Evolutionary conservation across 1,140 invertebrate genomes (phyloP).

Genomic region (Zaprionus davidi): DNA sequence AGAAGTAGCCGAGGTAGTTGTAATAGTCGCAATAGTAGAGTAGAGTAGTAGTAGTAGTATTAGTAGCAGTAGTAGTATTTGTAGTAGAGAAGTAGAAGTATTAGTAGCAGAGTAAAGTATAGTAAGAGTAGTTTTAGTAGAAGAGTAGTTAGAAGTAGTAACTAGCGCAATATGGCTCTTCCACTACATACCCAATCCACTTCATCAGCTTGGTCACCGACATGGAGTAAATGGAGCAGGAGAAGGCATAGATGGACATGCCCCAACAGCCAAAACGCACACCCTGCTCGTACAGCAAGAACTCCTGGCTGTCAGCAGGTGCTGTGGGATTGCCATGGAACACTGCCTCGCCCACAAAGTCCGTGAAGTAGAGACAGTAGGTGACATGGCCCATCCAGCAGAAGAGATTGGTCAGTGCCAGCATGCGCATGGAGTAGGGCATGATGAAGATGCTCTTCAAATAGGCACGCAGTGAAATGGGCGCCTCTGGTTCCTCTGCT

Average conservation of each 20-base stretch:
- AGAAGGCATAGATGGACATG: constrained; percentile 93
- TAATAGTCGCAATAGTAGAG: too few species aligned
- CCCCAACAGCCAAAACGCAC: constrained; percentile 93
- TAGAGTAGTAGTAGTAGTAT: too few species aligned
- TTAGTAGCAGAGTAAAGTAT: too few species aligned
- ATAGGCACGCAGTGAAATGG: constrained; percentile 86
- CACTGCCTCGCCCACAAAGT: constrained; percentile 93
- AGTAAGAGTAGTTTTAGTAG: too few species aligned
- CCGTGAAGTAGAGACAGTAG: constrained; percentile 94
- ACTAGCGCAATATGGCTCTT: not conserved
- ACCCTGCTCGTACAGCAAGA: constrained; percentile 88
- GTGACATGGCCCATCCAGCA: constrained; percentile 95
- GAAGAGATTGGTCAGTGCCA: constrained; percentile 93
- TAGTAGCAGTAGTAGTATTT: too few species aligned
- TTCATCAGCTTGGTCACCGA: constrained; percentile 91
- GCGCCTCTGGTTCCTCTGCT: constrained; percentile 59
- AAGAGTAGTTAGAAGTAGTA: too few species aligned
- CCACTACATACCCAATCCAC: constrained; percentile 85
- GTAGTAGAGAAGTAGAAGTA: too few species aligned
- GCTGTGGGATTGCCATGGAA: constrained; percentile 89
- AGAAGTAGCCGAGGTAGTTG: too few species aligned
- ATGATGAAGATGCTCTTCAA: constrained; percentile 91
- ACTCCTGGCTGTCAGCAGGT: constrained; percentile 40
- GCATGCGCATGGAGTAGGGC: constrained; percentile 89
- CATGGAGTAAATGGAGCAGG: constrained; percentile 92